Evolutionary conservation across 2,113 vertebrate species (phyloP).

Genomic region (Manacus vitellinus): DNA sequence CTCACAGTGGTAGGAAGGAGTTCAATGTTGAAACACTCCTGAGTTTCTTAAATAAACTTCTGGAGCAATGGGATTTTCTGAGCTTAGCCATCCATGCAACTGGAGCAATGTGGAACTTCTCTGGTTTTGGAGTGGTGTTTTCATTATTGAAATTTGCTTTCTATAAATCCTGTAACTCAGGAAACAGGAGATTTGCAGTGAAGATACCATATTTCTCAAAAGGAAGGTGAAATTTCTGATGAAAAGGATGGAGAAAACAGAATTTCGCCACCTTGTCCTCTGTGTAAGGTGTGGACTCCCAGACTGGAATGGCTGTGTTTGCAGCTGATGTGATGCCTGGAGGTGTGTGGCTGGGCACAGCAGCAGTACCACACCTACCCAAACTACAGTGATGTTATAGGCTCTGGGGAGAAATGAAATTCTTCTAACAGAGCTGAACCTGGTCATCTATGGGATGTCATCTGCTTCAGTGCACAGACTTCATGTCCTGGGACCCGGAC

Average conservation of each 20-base stretch:
- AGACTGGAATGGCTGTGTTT: background rate
- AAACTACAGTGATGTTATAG: accelerated
- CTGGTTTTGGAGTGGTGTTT: background rate
- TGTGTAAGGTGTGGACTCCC: background rate
- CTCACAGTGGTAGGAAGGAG: background rate
- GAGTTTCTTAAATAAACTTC: background rate
- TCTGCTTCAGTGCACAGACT: background rate
- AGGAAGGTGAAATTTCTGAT: background rate
- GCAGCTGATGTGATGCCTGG: background rate
- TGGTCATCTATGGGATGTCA: no score
- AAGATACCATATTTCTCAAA: background rate
- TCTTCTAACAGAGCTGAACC: background rate
- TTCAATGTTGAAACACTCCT: background rate
- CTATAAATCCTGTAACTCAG: background rate
- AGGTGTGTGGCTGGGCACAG: background rate
- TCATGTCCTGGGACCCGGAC: background rate
- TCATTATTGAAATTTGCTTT: background rate
- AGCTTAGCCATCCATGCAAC: background rate
- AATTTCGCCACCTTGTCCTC: background rate
- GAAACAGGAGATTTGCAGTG: background rate
- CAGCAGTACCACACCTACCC: background rate
- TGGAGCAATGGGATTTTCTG: background rate
- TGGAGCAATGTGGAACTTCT: accelerated
- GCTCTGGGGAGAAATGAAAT: background rate
- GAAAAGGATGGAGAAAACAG: background rate